Conservation (phyloP, 2,797 vertebrate genomes). For the Phyllotis vaccarum region DNA sequence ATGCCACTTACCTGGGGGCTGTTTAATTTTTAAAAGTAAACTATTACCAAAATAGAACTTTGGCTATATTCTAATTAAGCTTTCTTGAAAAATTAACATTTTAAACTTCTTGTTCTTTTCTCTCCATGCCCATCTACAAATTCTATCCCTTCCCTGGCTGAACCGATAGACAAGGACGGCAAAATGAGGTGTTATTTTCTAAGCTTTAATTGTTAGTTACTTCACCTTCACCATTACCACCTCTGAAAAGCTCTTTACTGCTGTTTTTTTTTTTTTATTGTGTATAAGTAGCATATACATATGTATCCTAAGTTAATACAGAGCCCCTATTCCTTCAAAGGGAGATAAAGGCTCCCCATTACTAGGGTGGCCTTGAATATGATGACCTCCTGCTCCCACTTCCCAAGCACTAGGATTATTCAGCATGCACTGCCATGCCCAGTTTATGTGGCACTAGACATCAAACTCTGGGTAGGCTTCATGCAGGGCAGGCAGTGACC, state of each 20-base stretch:
- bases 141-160: too few species aligned
- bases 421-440: background rate
- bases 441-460: too few species aligned
- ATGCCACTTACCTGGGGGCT: background rate
- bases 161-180: background rate
- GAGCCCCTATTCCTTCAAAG: background rate
- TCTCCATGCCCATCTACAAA: background rate
- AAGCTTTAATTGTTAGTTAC: background rate
- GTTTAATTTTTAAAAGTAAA: conserved; percentile 55
- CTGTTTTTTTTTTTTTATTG: too few species aligned
- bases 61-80: conserved; percentile 31
- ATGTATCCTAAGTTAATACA: background rate
- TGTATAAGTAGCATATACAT: background rate
- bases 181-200: background rate
- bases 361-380: background rate
- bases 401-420: background rate
- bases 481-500: background rate
- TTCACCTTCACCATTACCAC: background rate
- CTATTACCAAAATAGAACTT: conserved; percentile 61
- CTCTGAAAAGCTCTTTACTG: background rate
- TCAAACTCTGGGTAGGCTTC: background rate
- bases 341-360: background rate
- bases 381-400: background rate
- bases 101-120: background rate
- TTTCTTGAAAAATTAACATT: background rate